Base-by-base conservation (phyloP, 1,140 invertebrate genomes). In the Camponotus floridanus region DNA sequence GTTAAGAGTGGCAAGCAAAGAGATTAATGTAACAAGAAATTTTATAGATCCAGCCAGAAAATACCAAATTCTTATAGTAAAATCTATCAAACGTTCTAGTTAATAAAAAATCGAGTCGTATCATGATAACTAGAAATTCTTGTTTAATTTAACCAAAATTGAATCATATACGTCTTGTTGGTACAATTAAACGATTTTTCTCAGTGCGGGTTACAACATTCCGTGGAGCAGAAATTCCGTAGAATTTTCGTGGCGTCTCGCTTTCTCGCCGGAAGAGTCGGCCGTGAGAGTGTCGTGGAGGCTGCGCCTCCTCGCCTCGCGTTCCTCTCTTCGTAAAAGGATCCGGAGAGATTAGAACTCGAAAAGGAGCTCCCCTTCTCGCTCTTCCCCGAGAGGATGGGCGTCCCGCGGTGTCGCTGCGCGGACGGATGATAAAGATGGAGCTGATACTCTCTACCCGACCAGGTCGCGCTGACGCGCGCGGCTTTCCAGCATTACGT, bases 341-440 rank as follows among this genome's bases (percentile, higher is more conserved):
- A 76, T 51, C 67, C 55, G 84, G 61, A 33, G 83, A 74, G 86
- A 79, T 81, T 90, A 81, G 88, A 89, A 87, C 73, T 36, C 64
- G 87, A 89, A 87, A 87, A 51, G 57, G 51, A 45, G 8, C 51
- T 73, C 88, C 18, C 15, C 4, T 45, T 51, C 48, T 51, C 48
- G 15, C 76, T 81, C 88, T 3, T 48, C 15, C 48, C 15, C 48
- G 4, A 15, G 13, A 51, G 89, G 26, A 26, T 26, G 26, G 26
- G 88, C 86, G 48, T 91, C 86, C 86, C 86, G 84, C 79, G 78
- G 88, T 84, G 89, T 88, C 74, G 84, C 74, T 64, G 57, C 79
- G 76, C 67, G 76, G 83, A 90, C 80, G 88, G 26, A 91, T 86
- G 90, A 91, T 91, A 91, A 91, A 91, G 90, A 91, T 91, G 78